A percentile compares a stretch with the other conserved stretches of the same genome.
Conservation (phyloP, 2,113 vertebrate species). For the Lophochroa leadbeateri region DNA sequence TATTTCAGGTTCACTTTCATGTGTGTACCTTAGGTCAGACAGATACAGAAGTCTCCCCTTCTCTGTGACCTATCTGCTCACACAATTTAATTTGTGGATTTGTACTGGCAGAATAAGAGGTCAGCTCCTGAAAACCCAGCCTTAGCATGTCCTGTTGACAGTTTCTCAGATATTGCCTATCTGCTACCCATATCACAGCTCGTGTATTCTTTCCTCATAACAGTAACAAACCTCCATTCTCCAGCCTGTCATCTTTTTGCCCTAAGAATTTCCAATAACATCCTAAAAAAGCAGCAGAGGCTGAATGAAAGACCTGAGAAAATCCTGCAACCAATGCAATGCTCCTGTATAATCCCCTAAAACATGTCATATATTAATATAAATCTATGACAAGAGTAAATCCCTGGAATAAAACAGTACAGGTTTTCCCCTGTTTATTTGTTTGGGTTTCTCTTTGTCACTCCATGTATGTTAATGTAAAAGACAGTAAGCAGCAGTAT, state of each 20-base stretch:
- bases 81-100: conserved; percentile 64
- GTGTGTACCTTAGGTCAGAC: neutral
- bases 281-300: neutral
- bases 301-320: conserved; percentile 6
- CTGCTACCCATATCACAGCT: neutral
- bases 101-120: conserved; percentile 40
- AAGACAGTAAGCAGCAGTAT: conserved; percentile 50
- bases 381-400: conserved; percentile 16
- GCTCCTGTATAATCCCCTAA: neutral
- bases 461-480: conserved; percentile 41
- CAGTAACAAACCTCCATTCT: conserved; percentile 37
- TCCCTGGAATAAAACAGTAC: neutral
- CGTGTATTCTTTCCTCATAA: neutral
- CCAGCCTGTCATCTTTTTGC: neutral
- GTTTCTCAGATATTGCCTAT: conserved; percentile 48
- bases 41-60: neutral
- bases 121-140: conserved; percentile 28
- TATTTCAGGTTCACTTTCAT: conserved; percentile 20
- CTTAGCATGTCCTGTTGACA: conserved; percentile 42
- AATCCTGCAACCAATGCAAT: neutral
- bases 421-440: conserved; percentile 47
- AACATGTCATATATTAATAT: neutral
- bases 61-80: conserved; percentile 29
- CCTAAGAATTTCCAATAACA: conserved; percentile 9
- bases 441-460: conserved; percentile 48